Conservation (phyloP, 2,797 vertebrate species). For the Macroramphosus scolopax region DNA sequence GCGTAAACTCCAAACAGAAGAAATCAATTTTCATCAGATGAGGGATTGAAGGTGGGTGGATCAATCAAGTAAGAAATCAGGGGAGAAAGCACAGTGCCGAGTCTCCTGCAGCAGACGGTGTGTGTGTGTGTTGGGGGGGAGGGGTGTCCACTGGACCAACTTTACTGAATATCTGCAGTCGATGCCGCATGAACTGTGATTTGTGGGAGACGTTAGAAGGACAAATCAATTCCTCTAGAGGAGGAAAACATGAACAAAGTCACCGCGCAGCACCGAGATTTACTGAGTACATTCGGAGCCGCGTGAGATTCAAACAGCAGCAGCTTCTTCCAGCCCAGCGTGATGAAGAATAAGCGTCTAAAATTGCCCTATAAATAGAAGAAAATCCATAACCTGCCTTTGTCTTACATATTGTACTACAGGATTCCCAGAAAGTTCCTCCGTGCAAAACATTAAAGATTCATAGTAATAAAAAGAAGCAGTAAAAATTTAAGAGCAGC, state of each 20-base stretch:
- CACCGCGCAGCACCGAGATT: conserved; percentile 18
- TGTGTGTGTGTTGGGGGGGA: too few species aligned
- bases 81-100: conserved; percentile 33
- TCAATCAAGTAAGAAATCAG: conserved; percentile 75
- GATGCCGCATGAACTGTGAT: conserved; percentile 29
- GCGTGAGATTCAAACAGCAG: conserved; percentile 18
- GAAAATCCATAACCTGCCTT: conserved; percentile 13
- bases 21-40: conserved; percentile 85
- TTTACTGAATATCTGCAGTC: conserved; percentile 19
- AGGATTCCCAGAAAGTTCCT: conserved; percentile 1
- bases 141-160: conserved; percentile 4
- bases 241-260: conserved; percentile 27
- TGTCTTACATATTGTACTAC: conserved; percentile 4
- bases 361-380: conserved; percentile 3
- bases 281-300: conserved; percentile 14
- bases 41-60: conserved; percentile 43
- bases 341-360: conserved; percentile 24
- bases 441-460: conserved; percentile 22
- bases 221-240: conserved; percentile 13
- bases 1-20: conserved; percentile 71
- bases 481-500: conserved; percentile 47
- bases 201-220: conserved; percentile 28
- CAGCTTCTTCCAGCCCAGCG: conserved; percentile 13
- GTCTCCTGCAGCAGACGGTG: conserved; percentile 12
- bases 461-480: conserved; percentile 39